Conservation (phyloP, 2,888 invertebrate species). For the Trichogramma dendrolimi region DNA sequence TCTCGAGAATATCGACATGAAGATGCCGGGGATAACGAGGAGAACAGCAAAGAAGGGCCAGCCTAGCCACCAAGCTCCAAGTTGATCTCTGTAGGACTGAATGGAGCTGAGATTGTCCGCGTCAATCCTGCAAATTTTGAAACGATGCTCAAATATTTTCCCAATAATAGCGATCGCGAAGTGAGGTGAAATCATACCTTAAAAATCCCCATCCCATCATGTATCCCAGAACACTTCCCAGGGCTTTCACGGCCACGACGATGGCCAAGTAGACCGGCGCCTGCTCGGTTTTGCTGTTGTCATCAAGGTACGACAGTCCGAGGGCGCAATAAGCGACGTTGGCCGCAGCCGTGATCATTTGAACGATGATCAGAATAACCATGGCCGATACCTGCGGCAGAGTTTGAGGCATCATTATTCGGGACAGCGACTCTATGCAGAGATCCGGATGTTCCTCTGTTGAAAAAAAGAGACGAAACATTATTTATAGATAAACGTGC, state of each 20-base stretch:
- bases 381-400: constrained; percentile 48
- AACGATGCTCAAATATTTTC: too few relatives aligned
- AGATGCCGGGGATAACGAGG: constrained; percentile 53
- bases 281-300: constrained; percentile 57
- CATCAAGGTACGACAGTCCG: constrained; percentile 61
- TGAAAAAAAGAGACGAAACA: constrained; percentile 15
- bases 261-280: constrained; percentile 50
- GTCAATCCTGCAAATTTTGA: constrained; percentile 21
- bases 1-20: constrained; percentile 59
- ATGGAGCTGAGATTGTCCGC: constrained; percentile 33
- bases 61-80: constrained; percentile 53
- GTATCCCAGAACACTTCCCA: constrained; percentile 43
- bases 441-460: constrained; percentile 34
- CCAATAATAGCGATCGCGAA: too few relatives aligned
- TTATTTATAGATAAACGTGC: constrained; percentile 8
- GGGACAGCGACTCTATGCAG: constrained; percentile 31
- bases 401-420: constrained; percentile 34
- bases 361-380: constrained; percentile 53
- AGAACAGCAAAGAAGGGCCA: constrained; percentile 55
- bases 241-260: constrained; percentile 38
- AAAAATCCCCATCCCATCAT: constrained; percentile 46
- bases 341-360: constrained; percentile 54
- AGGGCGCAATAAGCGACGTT: constrained; percentile 56
- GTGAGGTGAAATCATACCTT: constrained; percentile 13
- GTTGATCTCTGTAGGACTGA: constrained; percentile 42